phyloP scores from a whole-genome alignment of 2,797 vertebrate species.

The Xiphorhynchus erythropygius region DNA sequence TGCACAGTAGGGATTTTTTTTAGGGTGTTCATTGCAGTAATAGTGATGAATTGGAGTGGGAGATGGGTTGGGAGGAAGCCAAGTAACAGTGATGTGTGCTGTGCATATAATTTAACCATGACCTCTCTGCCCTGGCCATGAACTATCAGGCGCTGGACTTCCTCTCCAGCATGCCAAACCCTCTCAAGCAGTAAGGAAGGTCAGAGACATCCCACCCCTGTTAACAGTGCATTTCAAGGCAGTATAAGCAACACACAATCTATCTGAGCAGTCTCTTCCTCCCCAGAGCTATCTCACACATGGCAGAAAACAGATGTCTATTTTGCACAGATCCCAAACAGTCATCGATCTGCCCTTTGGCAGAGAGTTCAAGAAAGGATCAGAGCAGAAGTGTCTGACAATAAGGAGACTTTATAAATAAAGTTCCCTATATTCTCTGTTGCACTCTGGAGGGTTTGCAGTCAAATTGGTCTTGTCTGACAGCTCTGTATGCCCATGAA shows the following conservation, averaged over 20 bases:
- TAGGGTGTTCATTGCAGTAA: accelerated
- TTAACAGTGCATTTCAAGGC: not conserved
- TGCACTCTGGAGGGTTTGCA: not conserved
- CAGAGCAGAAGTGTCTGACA: not conserved
- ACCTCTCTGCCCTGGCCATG: not conserved
- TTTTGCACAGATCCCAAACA: not conserved
- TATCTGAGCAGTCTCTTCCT: not conserved
- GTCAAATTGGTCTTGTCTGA: not conserved
- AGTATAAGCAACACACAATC: not conserved
- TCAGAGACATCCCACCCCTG: not conserved
- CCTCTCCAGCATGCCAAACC: not conserved
- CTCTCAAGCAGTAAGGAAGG: not conserved
- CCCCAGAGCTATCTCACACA: not conserved
- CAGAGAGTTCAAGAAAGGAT: not conserved
- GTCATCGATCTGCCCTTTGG: not conserved
- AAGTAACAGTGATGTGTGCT: not conserved
- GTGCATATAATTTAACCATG: not conserved
- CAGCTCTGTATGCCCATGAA: not conserved
- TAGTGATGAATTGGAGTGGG: not conserved
- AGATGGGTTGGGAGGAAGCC: not conserved
- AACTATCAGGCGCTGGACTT: not conserved
- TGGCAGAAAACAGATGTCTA: not conserved
- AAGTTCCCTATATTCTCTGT: not conserved
- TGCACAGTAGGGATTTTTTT: accelerated
- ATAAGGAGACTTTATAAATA: not conserved